Evolutionary conservation across 2,888 invertebrate genomes (phyloP).

Genomic region (Leptopilina drosophilae): DNA sequence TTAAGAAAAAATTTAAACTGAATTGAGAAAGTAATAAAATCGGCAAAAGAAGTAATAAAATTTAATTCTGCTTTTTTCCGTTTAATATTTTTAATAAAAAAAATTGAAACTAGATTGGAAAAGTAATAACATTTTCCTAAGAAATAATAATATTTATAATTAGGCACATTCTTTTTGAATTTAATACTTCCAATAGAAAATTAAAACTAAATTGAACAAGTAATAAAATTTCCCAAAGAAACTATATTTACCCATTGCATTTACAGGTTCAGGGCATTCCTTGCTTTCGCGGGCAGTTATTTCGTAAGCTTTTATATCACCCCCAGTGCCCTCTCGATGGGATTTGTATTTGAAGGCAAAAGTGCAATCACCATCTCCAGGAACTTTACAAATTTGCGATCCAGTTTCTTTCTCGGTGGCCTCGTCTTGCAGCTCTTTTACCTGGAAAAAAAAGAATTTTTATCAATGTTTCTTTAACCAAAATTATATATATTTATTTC

Average conservation of each 20-base stretch:
- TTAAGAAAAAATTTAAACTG: not conserved
- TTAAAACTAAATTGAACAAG: not conserved
- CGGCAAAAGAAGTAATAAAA: not conserved
- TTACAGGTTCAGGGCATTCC: constrained; percentile 75
- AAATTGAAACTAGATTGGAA: not conserved
- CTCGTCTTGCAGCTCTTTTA: constrained; percentile 62
- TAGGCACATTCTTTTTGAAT: too few relatives aligned
- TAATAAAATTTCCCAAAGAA: not conserved
- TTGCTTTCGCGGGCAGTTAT: constrained; percentile 77
- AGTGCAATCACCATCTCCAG: constrained; percentile 76
- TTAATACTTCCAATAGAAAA: not conserved
- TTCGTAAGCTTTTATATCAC: constrained; percentile 69
- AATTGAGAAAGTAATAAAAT: not conserved
- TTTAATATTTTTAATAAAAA: not conserved
- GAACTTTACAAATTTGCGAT: constrained; percentile 75
- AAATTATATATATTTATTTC: too few relatives aligned
- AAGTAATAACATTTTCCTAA: not conserved
- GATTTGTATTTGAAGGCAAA: constrained; percentile 77
- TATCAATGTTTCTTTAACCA: too few relatives aligned
- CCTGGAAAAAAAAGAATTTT: constrained; percentile 48
- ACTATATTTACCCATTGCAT: constrained; percentile 74
- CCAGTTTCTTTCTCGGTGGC: constrained; percentile 64
- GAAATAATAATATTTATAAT: not conserved
- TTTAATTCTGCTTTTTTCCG: too few relatives aligned
- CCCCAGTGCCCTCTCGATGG: constrained; percentile 56